Percentiles rank a stretch among this genome's conserved stretches.
phyloP scores from a whole-genome alignment of 2,797 vertebrate species.

The Botia kubotai region DNA sequence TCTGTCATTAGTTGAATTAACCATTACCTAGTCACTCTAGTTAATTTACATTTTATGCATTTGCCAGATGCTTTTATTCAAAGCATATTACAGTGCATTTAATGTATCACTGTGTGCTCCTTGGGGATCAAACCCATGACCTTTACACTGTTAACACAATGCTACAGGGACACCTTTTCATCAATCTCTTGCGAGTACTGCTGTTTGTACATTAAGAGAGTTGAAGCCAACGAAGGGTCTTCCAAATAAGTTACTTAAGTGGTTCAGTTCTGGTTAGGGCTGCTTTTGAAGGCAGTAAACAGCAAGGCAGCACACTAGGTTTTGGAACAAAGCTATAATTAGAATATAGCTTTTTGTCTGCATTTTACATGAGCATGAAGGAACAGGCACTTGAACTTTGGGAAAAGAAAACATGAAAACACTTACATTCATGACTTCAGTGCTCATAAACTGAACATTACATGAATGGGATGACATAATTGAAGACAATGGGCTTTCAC shows the following conservation, averaged over 20 bases:
- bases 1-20: too few relatives aligned
- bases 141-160: too few relatives aligned
- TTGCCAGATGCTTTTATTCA: too few relatives aligned
- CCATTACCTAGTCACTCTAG: too few relatives aligned
- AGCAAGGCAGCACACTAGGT: background rate
- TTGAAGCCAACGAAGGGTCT: too few relatives aligned
- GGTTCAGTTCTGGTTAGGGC: background rate
- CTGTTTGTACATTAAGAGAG: too few relatives aligned
- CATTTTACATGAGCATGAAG: conserved; percentile 1
- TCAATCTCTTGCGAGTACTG: too few relatives aligned
- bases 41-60: too few relatives aligned
- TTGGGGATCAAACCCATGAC: too few relatives aligned
- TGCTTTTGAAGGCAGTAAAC: background rate
- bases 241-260: background rate
- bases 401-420: conserved; percentile 55
- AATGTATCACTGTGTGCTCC: too few relatives aligned
- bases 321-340: background rate
- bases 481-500: conserved; percentile 60
- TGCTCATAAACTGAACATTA: conserved; percentile 70
- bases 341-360: background rate
- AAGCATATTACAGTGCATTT: too few relatives aligned
- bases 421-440: conserved; percentile 62
- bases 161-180: too few relatives aligned
- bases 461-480: conserved; percentile 48
- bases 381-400: background rate